Base-by-base conservation (phyloP, 2,113 vertebrate species). In the Tylochromis polylepis region DNA sequence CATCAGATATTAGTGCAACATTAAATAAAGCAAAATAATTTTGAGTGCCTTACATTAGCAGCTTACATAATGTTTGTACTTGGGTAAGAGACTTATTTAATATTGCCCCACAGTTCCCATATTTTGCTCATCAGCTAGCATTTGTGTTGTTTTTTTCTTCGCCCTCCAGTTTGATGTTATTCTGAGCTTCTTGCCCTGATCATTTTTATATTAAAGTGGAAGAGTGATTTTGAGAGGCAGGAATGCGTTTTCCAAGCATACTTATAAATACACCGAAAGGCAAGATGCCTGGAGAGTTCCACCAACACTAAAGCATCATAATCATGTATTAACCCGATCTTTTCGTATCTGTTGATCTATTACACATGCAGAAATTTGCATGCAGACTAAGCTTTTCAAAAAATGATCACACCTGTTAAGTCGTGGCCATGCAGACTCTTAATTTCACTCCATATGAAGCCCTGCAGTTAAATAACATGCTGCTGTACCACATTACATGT, bases 401-500 rank as follows among this genome's bases (percentile, higher is more conserved):
- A 75, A 75, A 29, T 29, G 15, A 70, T 43, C 12, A 75, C 70
- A 51, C 15, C 9, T 29, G 16, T 29, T 24, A 75, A 20, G 6
- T 75, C 11, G 24, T 46, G 41, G 41, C 41, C 41, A 29, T 49
- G 16, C 16, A 16, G 46, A 27, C 10, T 18, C 70, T 24, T 75
- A 49, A 46, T 29, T 20, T 72, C 41, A 29, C 67, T 49, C 24
- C 41, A 49, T 75, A 49, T 75, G 41, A 75, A 29, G 41, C 41
- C 24, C 43, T 75, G 15, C 41, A 27, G 41, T 27, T 51, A 51
- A 75, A 75, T 75, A 75, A 49, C 41, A 67, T 84, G 79, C 49
- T 78, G 36, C 59, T 49, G 41, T 81, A 87, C 62, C 24, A 29
- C 29, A 51, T 75, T 75, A 51, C 15, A 75, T 75, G 29, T 79